Evolutionary conservation across 2,797 vertebrate genomes (phyloP), one percentile per base, ranked within the genome.

Genomic region (Myoxocephalus aenaeus): DNA sequence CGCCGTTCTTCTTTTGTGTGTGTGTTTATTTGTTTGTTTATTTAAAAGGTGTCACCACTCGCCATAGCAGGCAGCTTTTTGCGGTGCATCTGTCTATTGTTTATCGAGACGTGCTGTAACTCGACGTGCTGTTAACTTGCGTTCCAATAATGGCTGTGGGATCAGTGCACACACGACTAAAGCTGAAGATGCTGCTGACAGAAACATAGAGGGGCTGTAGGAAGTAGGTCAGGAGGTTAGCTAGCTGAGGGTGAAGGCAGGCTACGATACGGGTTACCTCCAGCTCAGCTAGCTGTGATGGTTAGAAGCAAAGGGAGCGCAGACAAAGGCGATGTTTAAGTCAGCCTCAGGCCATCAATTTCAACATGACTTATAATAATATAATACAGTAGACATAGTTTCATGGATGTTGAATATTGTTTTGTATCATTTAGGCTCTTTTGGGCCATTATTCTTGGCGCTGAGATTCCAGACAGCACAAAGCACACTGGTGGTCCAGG

Each of bases 221-320:
- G 83, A 93, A 90, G 86, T 83, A 84, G 89, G 91, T 91, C 86
- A 91, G 79, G 79, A 91, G 90, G 89, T 91, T 81, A 89, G 79
- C 36, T 57, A 77, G 73, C 46, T 70, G 67, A 68, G 74, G 71
- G 76, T 85, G 75, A 73, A 73, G 69, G 56, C 65, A 50, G 22
- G 48, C 51, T 48, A 77, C 54, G 65, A 38, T 5, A 14, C 6
- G 48, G 9, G 48, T 50, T 38, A 57, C 15, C 12, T 48, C 3
- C 27, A 50, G 27, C 36, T 71, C 34, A 54, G 20, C 27, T 27
- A 6, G 53, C 34, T 51, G 50, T 17, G 25, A 58, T 15, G 69
- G 44, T 71, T 54, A 44, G 54, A 53, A 70, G 65, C 11, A 65
- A 56, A 59, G 56, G 18, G 12, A 57, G 66, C 7, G 9, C 0